Base-by-base conservation (phyloP, 2,888 invertebrate genomes). In the Cephus sareptanus region DNA sequence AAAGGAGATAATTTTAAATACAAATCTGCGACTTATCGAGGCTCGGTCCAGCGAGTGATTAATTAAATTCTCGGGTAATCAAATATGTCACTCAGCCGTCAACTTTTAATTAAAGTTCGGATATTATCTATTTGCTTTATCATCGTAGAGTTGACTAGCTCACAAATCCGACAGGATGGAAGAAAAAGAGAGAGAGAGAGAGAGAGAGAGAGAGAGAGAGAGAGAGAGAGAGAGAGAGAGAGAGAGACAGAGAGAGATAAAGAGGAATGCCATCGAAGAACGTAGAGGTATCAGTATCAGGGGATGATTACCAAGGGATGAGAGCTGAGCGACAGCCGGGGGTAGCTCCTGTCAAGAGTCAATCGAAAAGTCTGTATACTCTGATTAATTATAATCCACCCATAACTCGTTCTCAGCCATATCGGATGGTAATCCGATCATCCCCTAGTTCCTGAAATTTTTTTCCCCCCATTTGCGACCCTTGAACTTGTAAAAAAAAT, bases 91-190 rank as follows among this genome's bases (percentile, higher is more conserved):
- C 88, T 91, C 91, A 91, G 88, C 89, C 89, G 90, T 91, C 91
- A 88, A 89, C 89, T 91, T 91, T 91, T 91, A 91, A 91, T 91
- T 91, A 91, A 91, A 91, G 88, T 91, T 91, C 87, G 88, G 89
- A 91, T 90, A 91, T 91, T 91, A 91, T 91, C 91, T 90, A 91
- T 91, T 91, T 91, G 91, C 91, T 91, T 90, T 90, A 91, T 91
- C 91, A 90, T 91, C 89, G 88, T 84, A 83, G 87, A 88, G 86
- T 88, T 86, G 90, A 89, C 88, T 89, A 87, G 84, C 85, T 40
- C 40, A 15, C 40, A 15, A 40, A 40, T 40, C 40, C 15, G 40
- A 40, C 40, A 15, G 81, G 82, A 83, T 82, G 85, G 83, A 83
- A 82, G 82, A 79, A 81, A 83, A 78, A 80, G 82, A 82, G 81